Base-by-base conservation (phyloP, 1,140 invertebrate species). In the Carposina sasakii region DNA sequence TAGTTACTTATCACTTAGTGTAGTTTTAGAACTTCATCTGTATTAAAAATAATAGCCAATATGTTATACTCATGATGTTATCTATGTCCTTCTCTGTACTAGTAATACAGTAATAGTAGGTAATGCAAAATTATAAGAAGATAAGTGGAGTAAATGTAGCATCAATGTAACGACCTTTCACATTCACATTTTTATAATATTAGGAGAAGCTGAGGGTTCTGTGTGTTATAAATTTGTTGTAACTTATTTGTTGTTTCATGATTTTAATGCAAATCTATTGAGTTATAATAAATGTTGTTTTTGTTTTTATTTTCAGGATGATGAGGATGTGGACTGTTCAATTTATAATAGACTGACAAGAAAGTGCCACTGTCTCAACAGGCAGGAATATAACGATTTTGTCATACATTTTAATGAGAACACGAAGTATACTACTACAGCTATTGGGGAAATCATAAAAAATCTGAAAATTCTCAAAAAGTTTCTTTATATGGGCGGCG, bases 351-450 rank as follows among this genome's bases (percentile, higher is more conserved):
- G 68, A 37, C 50, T 83, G 12, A 73, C 61, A 21, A 65, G 76
- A 53, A 83, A 76, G 55, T 83, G 79, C 24, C 48, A 63, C n/a
- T 83, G 79, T 39, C 47, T 83, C 9, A 78, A 81, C 48, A 60
- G 65, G 17, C 31, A 41, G 4, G 57, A 67, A 34, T 83, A 73
- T 31, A 83, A 81, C 40, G 76, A 83, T 51, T 74, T 83, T 12
- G 52, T 77, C 1, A 77, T 83, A 44, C 73, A 78, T 48, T 83
- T 83, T 40, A 81, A 83, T 28, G 78, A 81, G 45, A 52, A 68
- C 12, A 68, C 69, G 0, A 78, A 71, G 33, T 73, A 69, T 45
- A 55, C 54, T 2, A 77, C 75, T 13, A 77, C 43, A 30, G 60
- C 55, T 22, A 21, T 64, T 21, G 78, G 78, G 3, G 75, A 83